phyloP scores from a whole-genome alignment of 2,797 vertebrate genomes.

The Sebastes paucispinis region DNA sequence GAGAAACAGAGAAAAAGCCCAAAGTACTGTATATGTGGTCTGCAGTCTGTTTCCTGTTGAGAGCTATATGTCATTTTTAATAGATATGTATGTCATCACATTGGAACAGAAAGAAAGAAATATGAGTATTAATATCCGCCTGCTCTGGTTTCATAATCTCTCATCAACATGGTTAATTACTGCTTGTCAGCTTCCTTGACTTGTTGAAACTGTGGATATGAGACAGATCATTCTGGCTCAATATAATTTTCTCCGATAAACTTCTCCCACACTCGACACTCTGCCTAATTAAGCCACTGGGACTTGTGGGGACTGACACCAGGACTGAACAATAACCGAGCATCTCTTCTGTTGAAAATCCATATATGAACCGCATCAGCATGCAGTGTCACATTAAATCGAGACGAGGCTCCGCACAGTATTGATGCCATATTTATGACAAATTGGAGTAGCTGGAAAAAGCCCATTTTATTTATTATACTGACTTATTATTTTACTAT shows the following conservation, averaged over 20 bases:
- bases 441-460: neutral
- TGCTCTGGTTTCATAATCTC: constrained; percentile 50
- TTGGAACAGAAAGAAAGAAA: constrained; percentile 18
- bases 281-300: constrained; percentile 68
- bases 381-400: constrained; percentile 2
- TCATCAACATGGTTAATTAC: constrained; percentile 62
- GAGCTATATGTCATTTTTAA: constrained; percentile 42
- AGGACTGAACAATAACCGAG: constrained; percentile 18
- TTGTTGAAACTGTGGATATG: constrained; percentile 46
- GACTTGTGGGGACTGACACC: constrained; percentile 52
- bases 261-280: constrained; percentile 50
- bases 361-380: constrained; percentile 5
- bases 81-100: constrained; percentile 5
- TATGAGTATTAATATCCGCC: constrained; percentile 15
- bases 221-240: constrained; percentile 58
- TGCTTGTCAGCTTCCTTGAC: constrained; percentile 56
- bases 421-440: neutral
- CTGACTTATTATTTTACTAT: neutral
- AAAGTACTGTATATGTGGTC: constrained; percentile 62
- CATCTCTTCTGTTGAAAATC: constrained; percentile 13
- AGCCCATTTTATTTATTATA: neutral
- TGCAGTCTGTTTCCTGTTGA: constrained; percentile 57
- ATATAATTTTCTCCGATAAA: constrained; percentile 66
- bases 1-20: constrained; percentile 61
- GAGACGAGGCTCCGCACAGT: neutral